phyloP scores from a whole-genome alignment of 2,797 vertebrate genomes.

The Sebastes minor region DNA sequence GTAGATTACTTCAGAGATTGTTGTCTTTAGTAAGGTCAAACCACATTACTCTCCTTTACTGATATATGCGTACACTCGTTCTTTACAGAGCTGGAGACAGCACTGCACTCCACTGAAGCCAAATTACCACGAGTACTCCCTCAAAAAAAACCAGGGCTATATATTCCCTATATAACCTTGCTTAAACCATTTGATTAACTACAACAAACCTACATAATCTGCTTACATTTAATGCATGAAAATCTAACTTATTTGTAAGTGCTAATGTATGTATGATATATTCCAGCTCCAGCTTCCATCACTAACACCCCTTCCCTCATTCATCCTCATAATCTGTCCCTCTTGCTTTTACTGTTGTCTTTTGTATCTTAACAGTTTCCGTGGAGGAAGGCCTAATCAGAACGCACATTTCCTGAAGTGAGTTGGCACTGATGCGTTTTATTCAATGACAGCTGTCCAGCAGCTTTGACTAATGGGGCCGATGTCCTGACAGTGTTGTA shows the following conservation, averaged over 20 bases:
- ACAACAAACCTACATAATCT: constrained; percentile 72
- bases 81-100: constrained; percentile 25
- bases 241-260: constrained; percentile 77
- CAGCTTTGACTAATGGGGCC: constrained; percentile 37
- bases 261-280: constrained; percentile 72
- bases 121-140: constrained; percentile 38
- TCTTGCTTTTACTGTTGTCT: constrained; percentile 71
- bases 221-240: constrained; percentile 83
- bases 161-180: constrained; percentile 77
- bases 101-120: constrained; percentile 54
- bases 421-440: constrained; percentile 70
- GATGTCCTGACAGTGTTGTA: constrained; percentile 68
- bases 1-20: constrained; percentile 32
- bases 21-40: constrained; percentile 38
- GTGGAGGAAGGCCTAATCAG: constrained; percentile 74
- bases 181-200: constrained; percentile 76
- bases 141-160: constrained; percentile 67
- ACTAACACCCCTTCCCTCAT: constrained; percentile 65
- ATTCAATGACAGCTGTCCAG: constrained; percentile 52
- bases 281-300: constrained; percentile 69
- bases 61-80: constrained; percentile 12
- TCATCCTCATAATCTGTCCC: constrained; percentile 57
- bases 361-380: constrained; percentile 74
- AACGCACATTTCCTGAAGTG: constrained; percentile 73
- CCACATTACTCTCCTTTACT: constrained; percentile 40